These are phyloP conservation scores for Phoenicopterus ruber DNA, from an alignment of 2,113 vertebrate species.

Conservation along the genomic window DNA sequence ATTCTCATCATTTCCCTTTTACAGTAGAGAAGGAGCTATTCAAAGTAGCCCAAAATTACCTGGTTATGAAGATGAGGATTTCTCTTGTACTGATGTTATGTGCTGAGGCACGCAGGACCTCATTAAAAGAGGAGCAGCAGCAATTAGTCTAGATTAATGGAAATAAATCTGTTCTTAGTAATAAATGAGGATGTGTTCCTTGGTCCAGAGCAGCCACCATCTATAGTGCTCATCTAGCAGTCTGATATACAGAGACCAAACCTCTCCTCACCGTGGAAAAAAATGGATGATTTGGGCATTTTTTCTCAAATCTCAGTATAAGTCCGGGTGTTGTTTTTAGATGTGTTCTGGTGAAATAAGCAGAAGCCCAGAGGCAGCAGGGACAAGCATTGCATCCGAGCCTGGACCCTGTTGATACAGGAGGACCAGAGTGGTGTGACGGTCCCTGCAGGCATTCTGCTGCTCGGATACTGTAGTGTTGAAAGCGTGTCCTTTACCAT, in stretches of 20 bases:
- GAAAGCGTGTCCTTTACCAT: background rate
- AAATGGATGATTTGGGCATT: background rate
- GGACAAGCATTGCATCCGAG: background rate
- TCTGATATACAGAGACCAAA: background rate
- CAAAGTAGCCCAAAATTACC: background rate
- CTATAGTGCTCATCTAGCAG: background rate
- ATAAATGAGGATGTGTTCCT: background rate
- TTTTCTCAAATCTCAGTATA: background rate
- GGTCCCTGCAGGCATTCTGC: background rate
- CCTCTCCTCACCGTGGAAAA: background rate
- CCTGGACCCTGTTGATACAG: background rate
- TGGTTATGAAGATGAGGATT: background rate
- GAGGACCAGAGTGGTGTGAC: background rate
- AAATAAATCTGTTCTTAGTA: constrained; percentile 4
- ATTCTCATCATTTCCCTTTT: background rate
- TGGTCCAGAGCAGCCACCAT: background rate
- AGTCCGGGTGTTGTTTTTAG: background rate
- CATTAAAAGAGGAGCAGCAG: background rate
- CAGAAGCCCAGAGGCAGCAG: background rate
- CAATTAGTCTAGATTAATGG: background rate
- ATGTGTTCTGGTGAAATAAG: background rate
- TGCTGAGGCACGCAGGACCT: background rate
- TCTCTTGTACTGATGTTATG: background rate
- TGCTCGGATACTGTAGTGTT: fast-evolving
- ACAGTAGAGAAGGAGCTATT: background rate